Conservation (phyloP, 2,888 invertebrate species). For the Alcis repandata region DNA sequence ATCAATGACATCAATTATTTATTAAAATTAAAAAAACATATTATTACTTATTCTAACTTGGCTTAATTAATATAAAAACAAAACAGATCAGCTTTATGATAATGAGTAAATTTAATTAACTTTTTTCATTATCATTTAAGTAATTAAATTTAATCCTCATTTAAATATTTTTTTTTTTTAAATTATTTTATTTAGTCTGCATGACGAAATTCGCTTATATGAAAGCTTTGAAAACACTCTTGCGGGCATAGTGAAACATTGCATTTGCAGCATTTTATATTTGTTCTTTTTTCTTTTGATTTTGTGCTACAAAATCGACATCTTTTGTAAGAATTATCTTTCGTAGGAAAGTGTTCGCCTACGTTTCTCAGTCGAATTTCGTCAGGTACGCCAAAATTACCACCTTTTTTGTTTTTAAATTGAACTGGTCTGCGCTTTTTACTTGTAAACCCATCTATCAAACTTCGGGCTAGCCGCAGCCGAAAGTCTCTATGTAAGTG, state of each 20-base stretch:
- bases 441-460: conserved; percentile 23
- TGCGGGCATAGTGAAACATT: neutral
- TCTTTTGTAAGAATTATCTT: neutral
- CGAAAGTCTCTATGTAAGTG: conserved; percentile 16
- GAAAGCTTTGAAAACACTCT: neutral
- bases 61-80: too few relatives aligned
- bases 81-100: too few relatives aligned
- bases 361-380: conserved; percentile 7
- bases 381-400: conserved; percentile 11
- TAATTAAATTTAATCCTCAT: too few relatives aligned
- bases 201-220: neutral
- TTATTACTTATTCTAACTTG: too few relatives aligned
- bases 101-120: too few relatives aligned
- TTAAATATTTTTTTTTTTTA: too few relatives aligned
- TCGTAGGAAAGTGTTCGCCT: neutral
- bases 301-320: conserved; percentile 4
- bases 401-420: conserved; percentile 3
- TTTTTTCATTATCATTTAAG: too few relatives aligned
- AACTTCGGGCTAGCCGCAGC: conserved; percentile 22
- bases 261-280: neutral
- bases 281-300: neutral
- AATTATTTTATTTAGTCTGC: too few relatives aligned
- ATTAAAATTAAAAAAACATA: too few relatives aligned
- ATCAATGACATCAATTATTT: too few relatives aligned
- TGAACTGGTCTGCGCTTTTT: conserved; percentile 5